Evolutionary conservation across 2,888 invertebrate genomes (phyloP).

Genomic region (Drosophila bunnanda): DNA sequence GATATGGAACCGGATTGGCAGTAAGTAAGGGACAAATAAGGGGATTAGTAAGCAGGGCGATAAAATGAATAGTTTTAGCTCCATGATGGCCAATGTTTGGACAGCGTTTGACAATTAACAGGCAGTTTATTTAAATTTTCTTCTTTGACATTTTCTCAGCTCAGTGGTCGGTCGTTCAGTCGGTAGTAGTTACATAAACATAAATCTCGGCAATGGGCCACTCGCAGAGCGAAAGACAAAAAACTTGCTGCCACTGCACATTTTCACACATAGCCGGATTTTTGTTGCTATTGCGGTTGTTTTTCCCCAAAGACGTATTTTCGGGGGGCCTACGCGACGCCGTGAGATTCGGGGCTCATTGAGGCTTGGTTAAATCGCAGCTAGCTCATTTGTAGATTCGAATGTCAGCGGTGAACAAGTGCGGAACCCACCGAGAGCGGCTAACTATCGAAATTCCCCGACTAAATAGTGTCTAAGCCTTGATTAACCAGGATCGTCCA

Average conservation of each 20-base stretch:
- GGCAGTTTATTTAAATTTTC: conserved; percentile 64
- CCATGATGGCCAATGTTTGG: conserved; percentile 24
- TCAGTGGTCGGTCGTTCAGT: conserved; percentile 29
- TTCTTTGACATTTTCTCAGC: conserved; percentile 52
- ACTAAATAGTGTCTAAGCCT: background rate
- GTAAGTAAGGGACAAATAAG: conserved; percentile 8
- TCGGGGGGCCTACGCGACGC: conserved; percentile 42
- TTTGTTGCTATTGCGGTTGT: conserved; percentile 16
- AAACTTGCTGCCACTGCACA: conserved; percentile 76
- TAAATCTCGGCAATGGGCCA: conserved; percentile 70
- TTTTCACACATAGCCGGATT: conserved; percentile 70
- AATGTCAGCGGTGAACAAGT: conserved; percentile 76
- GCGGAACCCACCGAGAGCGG: conserved; percentile 58
- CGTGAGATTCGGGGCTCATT: conserved; percentile 43
- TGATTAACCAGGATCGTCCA: conserved; percentile 36
- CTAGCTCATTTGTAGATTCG: conserved; percentile 71
- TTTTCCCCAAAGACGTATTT: conserved; percentile 17
- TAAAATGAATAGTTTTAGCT: conserved; percentile 7
- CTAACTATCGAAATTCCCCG: conserved; percentile 4
- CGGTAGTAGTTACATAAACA: conserved; percentile 62
- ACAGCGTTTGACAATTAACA: conserved; percentile 60
- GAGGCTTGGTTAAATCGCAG: conserved; percentile 49
- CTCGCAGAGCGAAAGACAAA: conserved; percentile 31
- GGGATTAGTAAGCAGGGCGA: conserved; percentile 30
- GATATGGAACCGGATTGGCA: conserved; percentile 40